Base-by-base conservation (phyloP, 2,888 invertebrate species). In the Tenthredo scrophulariae region DNA sequence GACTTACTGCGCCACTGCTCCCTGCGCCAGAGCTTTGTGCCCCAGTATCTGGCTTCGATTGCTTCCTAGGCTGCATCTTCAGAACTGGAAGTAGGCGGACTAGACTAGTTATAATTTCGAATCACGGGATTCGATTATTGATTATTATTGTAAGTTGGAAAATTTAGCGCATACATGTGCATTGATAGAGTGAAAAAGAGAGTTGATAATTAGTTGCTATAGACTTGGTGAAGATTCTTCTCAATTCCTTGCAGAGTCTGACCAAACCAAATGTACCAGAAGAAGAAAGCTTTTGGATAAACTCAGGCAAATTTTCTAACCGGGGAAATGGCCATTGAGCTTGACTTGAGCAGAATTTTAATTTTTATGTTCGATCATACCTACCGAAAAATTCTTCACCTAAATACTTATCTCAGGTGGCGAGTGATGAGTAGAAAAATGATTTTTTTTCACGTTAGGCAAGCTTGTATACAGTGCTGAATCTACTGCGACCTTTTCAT, bases 31-130 rank as follows among this genome's bases (percentile, higher is more conserved):
- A 46, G n/a, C 82, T 67, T 62, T 43, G 54, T 15, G 65, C 82
- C 40, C 70, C 82, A 7, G n/a, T 46, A 72, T 74, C 84, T 37
- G 72, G 22, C 86, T 91, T 91, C 85, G 90, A 88, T 87, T 89
- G 91, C 83, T 91, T 90, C 87, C 92, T 90, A 50, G 91, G 91
- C 88, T 92, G 87, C 92, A 92, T 92, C 87, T 88, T 92, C 90
- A 92, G 84, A 85, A 88, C 92, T 91, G 88, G 29, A 91, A 90
- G 7, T 62, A 86, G 6, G 82, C 72, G 33, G 58, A 43, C 26
- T 46, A 46, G 2, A 15, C 37, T 40, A n/a, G 43, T 84, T 54
- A 40, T 26, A 33, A 70, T 70, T 5, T 5, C 15, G 9, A 37
- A 70, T 37, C 5, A 5, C 3, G 10, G 26, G 10, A 46, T 18